A percentile compares a stretch with the other conserved stretches of the same genome.
Evolutionary conservation across 1,140 invertebrate genomes (phyloP).

Genomic region (Heliconius melpomene): DNA sequence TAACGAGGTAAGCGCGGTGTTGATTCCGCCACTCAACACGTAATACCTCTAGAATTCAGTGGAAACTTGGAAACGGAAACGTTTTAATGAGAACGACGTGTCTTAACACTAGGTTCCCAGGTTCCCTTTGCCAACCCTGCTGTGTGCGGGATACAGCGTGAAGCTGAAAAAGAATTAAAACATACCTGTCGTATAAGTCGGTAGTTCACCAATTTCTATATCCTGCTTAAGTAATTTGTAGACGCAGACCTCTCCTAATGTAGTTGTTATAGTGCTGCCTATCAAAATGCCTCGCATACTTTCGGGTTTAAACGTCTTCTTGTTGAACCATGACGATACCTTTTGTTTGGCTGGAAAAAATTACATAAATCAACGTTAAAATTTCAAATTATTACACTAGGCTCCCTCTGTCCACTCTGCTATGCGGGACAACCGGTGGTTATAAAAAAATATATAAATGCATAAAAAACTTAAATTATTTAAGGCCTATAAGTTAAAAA

Average conservation of each 20-base stretch:
- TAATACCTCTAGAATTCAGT: too few species aligned
- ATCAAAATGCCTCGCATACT: constrained; percentile 27
- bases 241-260: constrained; percentile 33
- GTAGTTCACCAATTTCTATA: constrained; percentile 35
- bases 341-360: background rate
- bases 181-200: constrained; percentile 31
- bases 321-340: constrained; percentile 29
- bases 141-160: too few species aligned
- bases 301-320: constrained; percentile 10
- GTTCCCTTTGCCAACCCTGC: too few species aligned
- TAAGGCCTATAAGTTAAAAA: background rate
- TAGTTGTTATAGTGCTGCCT: constrained; percentile 22
- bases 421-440: background rate
- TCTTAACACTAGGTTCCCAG: too few species aligned
- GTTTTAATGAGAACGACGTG: too few species aligned
- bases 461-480: background rate
- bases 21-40: too few species aligned
- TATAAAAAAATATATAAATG: too few species aligned
- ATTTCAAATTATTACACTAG: too few species aligned
- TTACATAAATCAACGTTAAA: too few species aligned
- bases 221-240: constrained; percentile 42
- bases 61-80: too few species aligned
- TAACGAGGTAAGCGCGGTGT: too few species aligned
- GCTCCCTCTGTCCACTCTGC: background rate
- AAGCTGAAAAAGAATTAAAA: background rate